Evolutionary conservation across 1,140 invertebrate genomes (phyloP), one percentile per base, ranked within the genome.

Genomic region (Plectrocnemia conspersa): DNA sequence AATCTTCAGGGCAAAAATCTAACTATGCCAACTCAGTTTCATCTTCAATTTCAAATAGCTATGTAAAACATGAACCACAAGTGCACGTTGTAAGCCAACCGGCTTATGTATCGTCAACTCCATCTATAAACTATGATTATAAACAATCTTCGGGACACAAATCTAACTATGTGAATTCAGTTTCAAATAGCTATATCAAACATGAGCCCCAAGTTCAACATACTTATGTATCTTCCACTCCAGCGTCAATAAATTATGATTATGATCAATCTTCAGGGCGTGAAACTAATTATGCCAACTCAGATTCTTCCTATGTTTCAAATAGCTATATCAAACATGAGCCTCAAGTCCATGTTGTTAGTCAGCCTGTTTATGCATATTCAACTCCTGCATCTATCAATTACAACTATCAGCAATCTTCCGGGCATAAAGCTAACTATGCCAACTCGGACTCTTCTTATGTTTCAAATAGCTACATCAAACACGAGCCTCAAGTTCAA

Each of bases 171-270:
- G n/a, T n/a, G n/a, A n/a, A n/a, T n/a, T n/a, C n/a, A n/a, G n/a
- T n/a, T n/a, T n/a, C n/a, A n/a, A n/a, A n/a, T n/a, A n/a, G n/a
- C n/a, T n/a, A n/a, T n/a, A n/a, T n/a, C n/a, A n/a, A n/a, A n/a
- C n/a, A n/a, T n/a, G n/a, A n/a, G 18, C 35, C 35, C 18, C 35
- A 38, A 16, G 35, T 9, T 15, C 6, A 48, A 25, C 49, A 29
- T 10, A 13, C 29, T 3, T 58, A 47, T 15, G 56, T 58, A 9
- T 44, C 21, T 23, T 45, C 52, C 23, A 45, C 50, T 13, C 50
- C 40, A 9, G 52, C 36, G 7, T 54, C 54, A 29, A 19, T 47
- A 3, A 22, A 13, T 1, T 47, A 47, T 35, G n/a, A n/a, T n/a
- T n/a, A n/a, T n/a, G n/a, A n/a, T n/a, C n/a, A n/a, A n/a, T n/a